Evolutionary conservation across 2,797 vertebrate species (phyloP), one percentile per base, ranked within the genome.

Genomic region (Strix occidentalis): DNA sequence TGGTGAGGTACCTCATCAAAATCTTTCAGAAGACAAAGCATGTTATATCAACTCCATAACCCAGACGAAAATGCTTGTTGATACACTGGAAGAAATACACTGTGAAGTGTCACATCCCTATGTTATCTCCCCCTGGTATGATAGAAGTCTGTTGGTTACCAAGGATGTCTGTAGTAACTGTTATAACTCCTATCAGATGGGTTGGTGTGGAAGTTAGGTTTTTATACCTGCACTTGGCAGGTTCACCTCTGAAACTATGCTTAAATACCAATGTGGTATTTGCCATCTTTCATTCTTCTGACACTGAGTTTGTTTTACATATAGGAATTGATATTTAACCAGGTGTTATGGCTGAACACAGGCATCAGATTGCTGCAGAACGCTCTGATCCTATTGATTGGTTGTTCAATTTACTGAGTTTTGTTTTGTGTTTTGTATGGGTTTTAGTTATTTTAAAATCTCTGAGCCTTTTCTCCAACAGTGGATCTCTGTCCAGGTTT

Each of bases 321-420:
- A 2, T 39, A 51, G 29, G n/a, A 84, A 64, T 16, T 88, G 25
- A 45, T 90, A 81, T 70, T 90, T 95, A 74, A 53, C 9, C 6
- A 56, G 48, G 29, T 28, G 14, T 50, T 79, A 33, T 28, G 29
- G 46, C 10, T 0, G 0, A 84, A 86, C 17, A 43, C 0, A 11
- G 41, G 28, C 12, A 41, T 60, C 13, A 75, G 3, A 75, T 48
- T 68, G 13, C 24, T 68, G 28, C 9, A 68, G n/a, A 84, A 24
- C 7, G 75, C 19, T 35, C 37, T 93, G 53, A 90, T 61, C 10
- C 14, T 72, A 23, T 18, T 65, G 41, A 64, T 0, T 60, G n/a
- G 9, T 23, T 43, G 29, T 14, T 89, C 35, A 63, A 16, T 63
- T 48, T 48, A 66, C n/a, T 85, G 15, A 63, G 17, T 18, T 65